Conservation (phyloP, 2,797 vertebrate genomes). For the Aldrovandia affinis region DNA sequence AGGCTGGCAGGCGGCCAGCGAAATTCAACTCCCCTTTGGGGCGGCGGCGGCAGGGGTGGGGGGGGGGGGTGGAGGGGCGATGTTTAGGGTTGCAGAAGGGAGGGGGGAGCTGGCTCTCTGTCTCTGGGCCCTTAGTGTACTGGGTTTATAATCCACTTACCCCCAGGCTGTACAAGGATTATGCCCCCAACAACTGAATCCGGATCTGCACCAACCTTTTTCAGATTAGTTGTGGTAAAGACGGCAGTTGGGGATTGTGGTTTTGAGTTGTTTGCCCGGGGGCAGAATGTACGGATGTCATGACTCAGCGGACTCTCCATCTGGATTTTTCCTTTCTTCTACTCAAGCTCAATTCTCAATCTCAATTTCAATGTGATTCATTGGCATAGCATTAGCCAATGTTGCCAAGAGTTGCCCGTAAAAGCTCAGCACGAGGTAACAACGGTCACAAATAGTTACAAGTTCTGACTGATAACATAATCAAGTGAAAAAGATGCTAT, state of each 20-base stretch:
- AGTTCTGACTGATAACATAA: neutral
- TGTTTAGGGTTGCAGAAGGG: neutral
- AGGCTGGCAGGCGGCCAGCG: conserved; percentile 2
- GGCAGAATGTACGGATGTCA: neutral
- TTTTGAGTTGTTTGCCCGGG: neutral
- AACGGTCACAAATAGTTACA: neutral
- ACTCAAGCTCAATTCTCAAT: neutral
- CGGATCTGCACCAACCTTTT: neutral
- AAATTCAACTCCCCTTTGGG: neutral
- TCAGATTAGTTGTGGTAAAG: neutral
- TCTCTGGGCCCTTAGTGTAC: neutral
- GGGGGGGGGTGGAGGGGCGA: neutral
- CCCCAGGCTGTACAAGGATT: neutral
- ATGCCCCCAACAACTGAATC: neutral
- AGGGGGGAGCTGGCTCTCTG: neutral
- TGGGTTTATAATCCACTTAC: neutral
- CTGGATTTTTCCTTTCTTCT: neutral
- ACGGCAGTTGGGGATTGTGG: neutral
- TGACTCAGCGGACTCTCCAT: neutral
- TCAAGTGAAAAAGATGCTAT: too few relatives aligned
- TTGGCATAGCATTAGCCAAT: neutral
- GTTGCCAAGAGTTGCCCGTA: neutral
- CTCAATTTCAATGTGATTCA: neutral
- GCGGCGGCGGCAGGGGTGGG: too few relatives aligned
- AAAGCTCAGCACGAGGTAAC: neutral